phyloP scores from a whole-genome alignment of 2,113 vertebrate genomes.

The Sinocyclocheilus rhinocerous region DNA sequence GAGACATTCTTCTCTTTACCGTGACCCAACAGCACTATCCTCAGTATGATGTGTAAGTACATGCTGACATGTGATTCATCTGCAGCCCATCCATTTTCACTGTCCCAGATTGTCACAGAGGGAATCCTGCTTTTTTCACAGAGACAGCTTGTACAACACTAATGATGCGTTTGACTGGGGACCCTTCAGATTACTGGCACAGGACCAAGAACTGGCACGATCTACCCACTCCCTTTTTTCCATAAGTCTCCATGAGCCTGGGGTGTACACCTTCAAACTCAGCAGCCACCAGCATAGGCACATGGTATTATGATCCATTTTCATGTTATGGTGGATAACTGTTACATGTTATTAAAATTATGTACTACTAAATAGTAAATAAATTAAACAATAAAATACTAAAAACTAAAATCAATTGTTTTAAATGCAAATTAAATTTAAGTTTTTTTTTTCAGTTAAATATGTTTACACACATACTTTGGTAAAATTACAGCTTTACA shows the following conservation, averaged over 20 bases:
- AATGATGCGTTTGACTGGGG: constrained; percentile 87
- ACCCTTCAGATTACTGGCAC: constrained; percentile 75
- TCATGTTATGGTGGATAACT: background rate
- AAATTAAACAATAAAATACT: too few relatives aligned
- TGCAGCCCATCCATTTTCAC: background rate
- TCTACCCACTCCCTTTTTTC: constrained; percentile 73
- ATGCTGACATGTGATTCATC: background rate
- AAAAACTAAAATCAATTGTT: too few relatives aligned
- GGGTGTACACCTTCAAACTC: constrained; percentile 82
- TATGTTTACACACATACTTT: too few relatives aligned
- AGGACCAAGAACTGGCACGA: constrained; percentile 69
- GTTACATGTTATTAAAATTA: too few relatives aligned
- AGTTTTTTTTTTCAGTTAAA: too few relatives aligned
- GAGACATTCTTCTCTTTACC: constrained; percentile 78
- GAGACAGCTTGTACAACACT: constrained; percentile 87
- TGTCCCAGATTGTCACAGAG: background rate
- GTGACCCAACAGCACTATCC: constrained; percentile 82
- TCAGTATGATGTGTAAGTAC: constrained; percentile 83
- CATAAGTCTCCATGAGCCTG: constrained; percentile 77
- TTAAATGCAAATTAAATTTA: too few relatives aligned
- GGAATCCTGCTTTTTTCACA: constrained; percentile 58
- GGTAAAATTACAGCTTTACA: too few relatives aligned
- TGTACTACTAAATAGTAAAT: too few relatives aligned
- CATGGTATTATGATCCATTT: constrained; percentile 73
- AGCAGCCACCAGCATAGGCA: constrained; percentile 82